These are phyloP conservation scores for Thyatira batis DNA, from an alignment of 2,888 invertebrate species.

Conservation along the genomic window DNA sequence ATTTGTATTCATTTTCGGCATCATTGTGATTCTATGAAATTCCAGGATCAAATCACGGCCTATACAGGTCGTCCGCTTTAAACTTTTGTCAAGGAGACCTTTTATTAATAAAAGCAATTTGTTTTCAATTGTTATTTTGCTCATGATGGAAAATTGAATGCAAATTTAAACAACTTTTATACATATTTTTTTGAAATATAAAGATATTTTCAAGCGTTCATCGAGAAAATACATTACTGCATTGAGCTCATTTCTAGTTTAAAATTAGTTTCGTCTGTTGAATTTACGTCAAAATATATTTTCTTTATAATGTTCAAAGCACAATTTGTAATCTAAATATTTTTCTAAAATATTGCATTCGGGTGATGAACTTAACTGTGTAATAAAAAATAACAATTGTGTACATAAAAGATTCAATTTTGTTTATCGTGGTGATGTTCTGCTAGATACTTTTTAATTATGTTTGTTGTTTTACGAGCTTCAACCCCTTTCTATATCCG, in stretches of 20 bases:
- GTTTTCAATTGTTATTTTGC: constrained; percentile 18
- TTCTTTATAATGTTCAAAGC: neutral
- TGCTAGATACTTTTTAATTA: too few relatives aligned
- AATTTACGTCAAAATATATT: neutral
- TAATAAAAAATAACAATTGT: neutral
- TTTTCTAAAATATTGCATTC: neutral
- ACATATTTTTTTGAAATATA: neutral
- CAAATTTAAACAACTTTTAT: neutral
- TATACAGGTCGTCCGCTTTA: constrained; percentile 18
- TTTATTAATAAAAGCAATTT: constrained; percentile 28
- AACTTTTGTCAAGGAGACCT: constrained; percentile 17
- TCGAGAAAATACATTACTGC: too few relatives aligned
- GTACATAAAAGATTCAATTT: neutral
- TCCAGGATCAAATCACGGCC: constrained; percentile 22
- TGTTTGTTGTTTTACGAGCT: too few relatives aligned
- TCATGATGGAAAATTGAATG: constrained; percentile 9
- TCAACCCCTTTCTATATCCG: too few relatives aligned
- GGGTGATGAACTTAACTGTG: neutral
- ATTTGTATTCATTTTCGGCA: constrained; percentile 20
- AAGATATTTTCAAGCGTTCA: neutral
- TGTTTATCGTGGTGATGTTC: too few relatives aligned
- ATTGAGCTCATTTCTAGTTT: too few relatives aligned
- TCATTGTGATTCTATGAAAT: constrained; percentile 12
- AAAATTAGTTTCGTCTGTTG: neutral
- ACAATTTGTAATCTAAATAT: neutral